Evolutionary conservation across 2,888 invertebrate genomes (phyloP).

Genomic region (Dolomedes plantarius): DNA sequence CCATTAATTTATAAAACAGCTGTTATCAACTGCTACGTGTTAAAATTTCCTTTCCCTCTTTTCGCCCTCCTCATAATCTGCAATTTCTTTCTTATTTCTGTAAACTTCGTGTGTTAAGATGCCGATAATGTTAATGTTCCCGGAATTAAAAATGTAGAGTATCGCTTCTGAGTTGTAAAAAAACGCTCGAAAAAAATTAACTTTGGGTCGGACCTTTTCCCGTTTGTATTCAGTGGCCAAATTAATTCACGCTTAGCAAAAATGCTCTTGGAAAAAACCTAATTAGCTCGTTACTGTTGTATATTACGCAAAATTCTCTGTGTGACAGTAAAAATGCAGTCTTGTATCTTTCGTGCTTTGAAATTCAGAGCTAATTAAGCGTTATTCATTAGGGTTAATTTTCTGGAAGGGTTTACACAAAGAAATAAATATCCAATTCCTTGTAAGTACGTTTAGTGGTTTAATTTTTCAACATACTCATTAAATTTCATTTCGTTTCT

Average conservation of each 20-base stretch:
- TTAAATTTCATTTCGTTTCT: slow-evolving; percentile 33
- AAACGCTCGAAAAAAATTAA: too few relatives aligned
- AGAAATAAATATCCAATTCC: slow-evolving; percentile 15
- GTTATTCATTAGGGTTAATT: slow-evolving; percentile 31
- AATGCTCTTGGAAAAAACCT: slow-evolving; percentile 10
- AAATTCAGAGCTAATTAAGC: slow-evolving; percentile 28
- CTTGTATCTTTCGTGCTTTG: slow-evolving; percentile 7
- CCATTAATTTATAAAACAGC: too few relatives aligned
- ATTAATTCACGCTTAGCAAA: slow-evolving; percentile 24
- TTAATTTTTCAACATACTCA: slow-evolving; percentile 32
- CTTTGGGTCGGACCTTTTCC: not conserved
- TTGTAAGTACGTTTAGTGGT: slow-evolving; percentile 1
- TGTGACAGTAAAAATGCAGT: slow-evolving; percentile 23
- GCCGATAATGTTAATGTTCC: too few relatives aligned
- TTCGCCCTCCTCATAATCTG: too few relatives aligned
- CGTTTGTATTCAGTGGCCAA: too few relatives aligned
- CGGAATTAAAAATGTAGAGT: too few relatives aligned
- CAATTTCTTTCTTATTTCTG: too few relatives aligned
- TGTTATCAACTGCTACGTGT: too few relatives aligned
- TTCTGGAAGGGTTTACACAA: slow-evolving; percentile 1
- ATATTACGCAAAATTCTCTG: not conserved
- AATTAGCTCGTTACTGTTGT: slow-evolving; percentile 39
- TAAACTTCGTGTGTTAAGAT: too few relatives aligned
- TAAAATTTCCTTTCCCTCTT: too few relatives aligned
- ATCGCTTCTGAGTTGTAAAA: too few relatives aligned